These are phyloP conservation scores for Haemorhous mexicanus DNA, from an alignment of 2,113 vertebrate genomes.

Conservation along the genomic window DNA sequence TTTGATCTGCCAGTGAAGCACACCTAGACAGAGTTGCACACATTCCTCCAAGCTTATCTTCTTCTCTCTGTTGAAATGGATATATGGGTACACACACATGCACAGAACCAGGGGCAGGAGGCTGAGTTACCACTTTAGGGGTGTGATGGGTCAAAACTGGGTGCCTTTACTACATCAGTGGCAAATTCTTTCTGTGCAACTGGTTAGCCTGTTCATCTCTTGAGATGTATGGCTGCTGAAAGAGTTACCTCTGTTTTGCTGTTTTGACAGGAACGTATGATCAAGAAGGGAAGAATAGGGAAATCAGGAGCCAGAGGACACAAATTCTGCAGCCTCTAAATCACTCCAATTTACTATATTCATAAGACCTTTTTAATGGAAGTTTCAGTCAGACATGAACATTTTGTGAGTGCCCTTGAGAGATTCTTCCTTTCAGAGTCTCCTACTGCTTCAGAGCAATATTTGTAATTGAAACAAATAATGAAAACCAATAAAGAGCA, in stretches of 20 bases:
- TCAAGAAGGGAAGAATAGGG: background rate
- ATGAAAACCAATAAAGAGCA: background rate
- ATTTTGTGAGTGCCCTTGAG: background rate
- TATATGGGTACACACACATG: background rate
- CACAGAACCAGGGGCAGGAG: background rate
- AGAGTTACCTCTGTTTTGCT: background rate
- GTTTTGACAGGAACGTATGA: background rate
- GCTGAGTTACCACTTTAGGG: background rate
- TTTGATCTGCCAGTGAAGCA: background rate
- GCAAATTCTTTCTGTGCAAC: background rate
- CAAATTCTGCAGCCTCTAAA: background rate
- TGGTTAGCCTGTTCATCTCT: background rate
- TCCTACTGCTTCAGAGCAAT: background rate
- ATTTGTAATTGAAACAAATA: slow-evolving; percentile 13
- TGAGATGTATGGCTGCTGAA: background rate
- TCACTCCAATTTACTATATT: background rate
- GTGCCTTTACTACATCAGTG: background rate
- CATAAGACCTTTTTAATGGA: background rate
- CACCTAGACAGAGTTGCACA: background rate
- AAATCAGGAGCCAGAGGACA: background rate
- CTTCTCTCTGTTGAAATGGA: background rate
- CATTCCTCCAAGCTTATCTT: background rate
- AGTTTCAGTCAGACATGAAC: background rate
- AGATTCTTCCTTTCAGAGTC: background rate
- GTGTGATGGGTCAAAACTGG: background rate